phyloP scores from a whole-genome alignment of 1,140 invertebrate genomes.

The Tetranychus cinnabarinus region DNA sequence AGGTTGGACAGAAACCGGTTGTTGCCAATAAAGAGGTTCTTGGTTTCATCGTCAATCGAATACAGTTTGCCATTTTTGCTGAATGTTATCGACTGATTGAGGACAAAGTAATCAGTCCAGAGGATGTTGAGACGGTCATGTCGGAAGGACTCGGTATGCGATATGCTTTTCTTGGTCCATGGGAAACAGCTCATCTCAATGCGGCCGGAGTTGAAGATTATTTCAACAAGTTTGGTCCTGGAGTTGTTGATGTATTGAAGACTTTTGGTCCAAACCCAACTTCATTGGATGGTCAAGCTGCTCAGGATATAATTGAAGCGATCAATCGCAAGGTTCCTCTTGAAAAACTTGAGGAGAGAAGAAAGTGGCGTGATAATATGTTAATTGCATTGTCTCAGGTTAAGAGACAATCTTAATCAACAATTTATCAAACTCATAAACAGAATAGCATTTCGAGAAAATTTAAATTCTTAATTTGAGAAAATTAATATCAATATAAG shows the following conservation, averaged over 20 bases:
- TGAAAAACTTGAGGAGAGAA: too few relatives aligned
- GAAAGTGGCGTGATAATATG: too few relatives aligned
- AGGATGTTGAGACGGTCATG: slow-evolving; percentile 79
- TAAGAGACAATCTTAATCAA: too few relatives aligned
- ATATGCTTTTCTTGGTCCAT: slow-evolving; percentile 76
- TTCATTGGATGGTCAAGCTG: too few relatives aligned
- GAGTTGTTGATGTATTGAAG: slow-evolving; percentile 28
- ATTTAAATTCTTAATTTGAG: too few relatives aligned
- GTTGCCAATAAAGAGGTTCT: slow-evolving; percentile 56
- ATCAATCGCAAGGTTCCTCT: too few relatives aligned
- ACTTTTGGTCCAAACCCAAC: too few relatives aligned
- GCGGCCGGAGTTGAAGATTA: slow-evolving; percentile 59
- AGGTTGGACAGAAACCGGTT: slow-evolving; percentile 74
- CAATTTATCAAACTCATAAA: too few relatives aligned
- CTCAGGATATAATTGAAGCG: too few relatives aligned
- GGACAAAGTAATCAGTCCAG: slow-evolving; percentile 54
- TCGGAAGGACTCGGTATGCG: slow-evolving; percentile 80
- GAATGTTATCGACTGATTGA: slow-evolving; percentile 70
- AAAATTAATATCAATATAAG: too few relatives aligned
- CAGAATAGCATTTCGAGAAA: too few relatives aligned
- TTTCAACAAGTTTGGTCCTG: slow-evolving; percentile 36
- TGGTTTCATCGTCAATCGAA: slow-evolving; percentile 77
- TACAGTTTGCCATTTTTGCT: slow-evolving; percentile 85
- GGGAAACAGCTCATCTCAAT: slow-evolving; percentile 84
- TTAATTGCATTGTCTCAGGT: too few relatives aligned